Percentiles rank a stretch among this genome's conserved stretches.
Evolutionary conservation across 2,113 vertebrate species (phyloP).

Genomic region (Ptilorrhoa leucosticta): DNA sequence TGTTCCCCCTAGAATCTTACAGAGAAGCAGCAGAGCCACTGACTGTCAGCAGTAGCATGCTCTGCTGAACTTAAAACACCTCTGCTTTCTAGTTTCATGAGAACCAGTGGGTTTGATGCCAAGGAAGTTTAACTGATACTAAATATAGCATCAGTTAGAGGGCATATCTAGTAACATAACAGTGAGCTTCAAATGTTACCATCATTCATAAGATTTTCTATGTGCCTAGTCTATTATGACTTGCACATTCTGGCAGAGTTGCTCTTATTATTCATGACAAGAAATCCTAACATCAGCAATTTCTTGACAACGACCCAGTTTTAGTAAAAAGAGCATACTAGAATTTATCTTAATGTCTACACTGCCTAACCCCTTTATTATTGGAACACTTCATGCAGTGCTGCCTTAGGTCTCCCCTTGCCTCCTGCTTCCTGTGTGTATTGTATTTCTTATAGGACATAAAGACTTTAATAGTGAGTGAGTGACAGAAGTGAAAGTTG

Average conservation of each 20-base stretch:
- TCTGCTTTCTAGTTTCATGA: slow-evolving; percentile 49
- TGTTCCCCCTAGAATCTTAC: background rate
- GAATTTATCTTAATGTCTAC: background rate
- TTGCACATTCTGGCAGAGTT: slow-evolving; percentile 31
- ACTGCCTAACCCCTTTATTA: background rate
- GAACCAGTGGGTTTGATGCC: slow-evolving; percentile 20
- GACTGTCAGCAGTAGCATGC: background rate
- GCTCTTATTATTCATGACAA: slow-evolving; percentile 44
- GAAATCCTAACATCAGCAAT: slow-evolving; percentile 26
- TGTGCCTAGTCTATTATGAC: slow-evolving; percentile 37
- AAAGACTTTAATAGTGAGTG: background rate
- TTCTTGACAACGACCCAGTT: slow-evolving; percentile 30
- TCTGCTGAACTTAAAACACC: slow-evolving; percentile 59
- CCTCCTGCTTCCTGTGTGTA: background rate
- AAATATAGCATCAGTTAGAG: slow-evolving; percentile 60
- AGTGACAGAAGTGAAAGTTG: background rate
- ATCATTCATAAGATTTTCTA: slow-evolving; percentile 43
- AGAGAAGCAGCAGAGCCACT: background rate
- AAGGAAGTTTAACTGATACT: slow-evolving; percentile 31
- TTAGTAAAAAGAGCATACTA: slow-evolving; percentile 3
- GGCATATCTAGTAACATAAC: slow-evolving; percentile 42
- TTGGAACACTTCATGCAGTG: background rate
- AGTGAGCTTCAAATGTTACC: slow-evolving; percentile 32
- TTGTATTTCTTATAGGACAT: background rate
- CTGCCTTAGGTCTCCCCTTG: background rate